Evolutionary conservation across 1,140 invertebrate species (phyloP).

Genomic region (Ceratitis capitata): DNA sequence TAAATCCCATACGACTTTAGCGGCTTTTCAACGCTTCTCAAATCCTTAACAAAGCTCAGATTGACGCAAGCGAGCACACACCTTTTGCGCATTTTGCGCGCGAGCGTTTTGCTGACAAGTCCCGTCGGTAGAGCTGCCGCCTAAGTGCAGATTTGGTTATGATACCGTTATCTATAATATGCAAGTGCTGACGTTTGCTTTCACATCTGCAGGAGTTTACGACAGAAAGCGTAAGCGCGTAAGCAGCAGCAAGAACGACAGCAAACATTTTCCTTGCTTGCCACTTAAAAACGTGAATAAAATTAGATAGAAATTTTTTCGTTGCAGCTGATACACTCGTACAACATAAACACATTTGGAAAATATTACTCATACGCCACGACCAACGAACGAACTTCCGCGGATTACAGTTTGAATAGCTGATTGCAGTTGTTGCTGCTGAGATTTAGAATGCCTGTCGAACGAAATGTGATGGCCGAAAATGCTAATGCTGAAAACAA

Average conservation of each 20-base stretch:
- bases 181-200: background rate
- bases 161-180: background rate
- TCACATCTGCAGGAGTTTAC: background rate
- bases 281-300: background rate
- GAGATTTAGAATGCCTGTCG: background rate
- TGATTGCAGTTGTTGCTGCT: background rate
- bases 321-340: background rate
- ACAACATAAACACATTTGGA: background rate
- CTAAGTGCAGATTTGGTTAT: background rate
- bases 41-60: background rate
- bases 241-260: background rate
- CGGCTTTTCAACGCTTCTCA: background rate
- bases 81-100: background rate
- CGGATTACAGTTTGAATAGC: no score
- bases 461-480: background rate
- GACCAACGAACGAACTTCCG: background rate
- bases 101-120: background rate
- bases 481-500: background rate
- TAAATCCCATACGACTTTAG: background rate
- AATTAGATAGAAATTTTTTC: slow-evolving; percentile 28
- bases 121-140: background rate
- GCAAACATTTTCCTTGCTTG: background rate
- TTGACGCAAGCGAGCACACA: background rate
- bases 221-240: background rate
- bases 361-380: background rate